Evolutionary conservation across 2,888 invertebrate genomes (phyloP).

Genomic region (Cephus pulcher): DNA sequence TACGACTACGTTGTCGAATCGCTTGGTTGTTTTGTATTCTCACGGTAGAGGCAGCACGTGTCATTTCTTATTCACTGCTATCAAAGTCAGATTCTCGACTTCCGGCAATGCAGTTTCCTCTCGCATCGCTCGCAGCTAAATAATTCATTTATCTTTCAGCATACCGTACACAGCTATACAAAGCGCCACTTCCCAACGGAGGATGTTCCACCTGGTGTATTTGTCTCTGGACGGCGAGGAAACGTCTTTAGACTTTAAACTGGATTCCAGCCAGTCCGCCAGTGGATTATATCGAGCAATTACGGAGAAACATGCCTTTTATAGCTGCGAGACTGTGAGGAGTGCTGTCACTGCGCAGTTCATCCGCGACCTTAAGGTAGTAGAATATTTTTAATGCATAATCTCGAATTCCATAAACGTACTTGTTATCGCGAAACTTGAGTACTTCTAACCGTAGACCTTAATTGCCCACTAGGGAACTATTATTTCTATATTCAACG

Average conservation of each 20-base stretch:
- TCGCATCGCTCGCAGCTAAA: neutral
- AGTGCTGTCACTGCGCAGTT: conserved; percentile 90
- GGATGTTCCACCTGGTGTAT: conserved; percentile 81
- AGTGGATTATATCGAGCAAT: conserved; percentile 87
- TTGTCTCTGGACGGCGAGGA: conserved; percentile 77
- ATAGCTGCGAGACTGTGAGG: conserved; percentile 91
- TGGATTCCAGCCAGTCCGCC: conserved; percentile 84
- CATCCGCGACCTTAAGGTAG: conserved; percentile 85
- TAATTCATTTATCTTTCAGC: conserved; percentile 60
- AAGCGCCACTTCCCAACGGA: conserved; percentile 80
- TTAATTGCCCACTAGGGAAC: conserved; percentile 73
- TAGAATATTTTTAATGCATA: conserved; percentile 9
- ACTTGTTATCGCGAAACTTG: neutral
- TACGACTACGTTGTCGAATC: neutral
- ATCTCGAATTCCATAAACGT: neutral
- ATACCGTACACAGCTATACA: conserved; percentile 87
- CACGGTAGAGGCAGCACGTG: neutral
- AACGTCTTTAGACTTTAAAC: conserved; percentile 80
- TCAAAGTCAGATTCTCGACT: neutral
- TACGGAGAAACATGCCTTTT: conserved; percentile 93
- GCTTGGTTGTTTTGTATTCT: neutral
- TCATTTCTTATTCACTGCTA: neutral
- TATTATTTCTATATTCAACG: conserved; percentile 91
- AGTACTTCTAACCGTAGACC: neutral
- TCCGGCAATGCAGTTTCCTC: neutral